These are phyloP conservation scores for Drosophila quadrilineata DNA, from an alignment of 1,140 invertebrate genomes.

Conservation along the genomic window DNA sequence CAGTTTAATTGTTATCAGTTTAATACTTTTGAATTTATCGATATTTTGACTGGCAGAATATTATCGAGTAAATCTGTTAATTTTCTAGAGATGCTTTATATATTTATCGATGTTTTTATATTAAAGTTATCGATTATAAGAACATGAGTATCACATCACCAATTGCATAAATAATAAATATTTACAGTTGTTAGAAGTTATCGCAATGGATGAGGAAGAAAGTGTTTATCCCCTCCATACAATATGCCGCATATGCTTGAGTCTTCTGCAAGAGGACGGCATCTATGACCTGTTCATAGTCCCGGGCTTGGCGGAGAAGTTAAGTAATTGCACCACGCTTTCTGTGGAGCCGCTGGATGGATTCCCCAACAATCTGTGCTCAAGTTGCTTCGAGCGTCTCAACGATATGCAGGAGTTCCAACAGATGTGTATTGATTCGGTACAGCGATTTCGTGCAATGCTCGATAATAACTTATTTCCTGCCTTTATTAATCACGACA, in stretches of 20 bases:
- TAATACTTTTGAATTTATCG: too few species aligned
- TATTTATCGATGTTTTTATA: too few species aligned
- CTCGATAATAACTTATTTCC: conserved; percentile 19
- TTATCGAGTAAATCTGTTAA: too few species aligned
- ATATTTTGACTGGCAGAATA: too few species aligned
- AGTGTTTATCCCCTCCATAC: conserved; percentile 49
- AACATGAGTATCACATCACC: too few species aligned
- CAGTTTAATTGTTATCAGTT: too few species aligned
- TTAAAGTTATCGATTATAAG: too few species aligned
- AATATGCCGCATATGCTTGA: conserved; percentile 67
- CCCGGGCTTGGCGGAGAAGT: conserved; percentile 68
- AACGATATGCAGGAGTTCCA: conserved; percentile 74
- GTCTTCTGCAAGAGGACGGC: conserved; percentile 40
- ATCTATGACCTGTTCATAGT: conserved; percentile 62
- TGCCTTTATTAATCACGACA: too few species aligned
- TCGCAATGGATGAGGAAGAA: conserved; percentile 38
- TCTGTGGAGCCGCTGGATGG: conserved; percentile 70
- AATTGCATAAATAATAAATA: too few species aligned
- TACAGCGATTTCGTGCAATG: conserved; percentile 65
- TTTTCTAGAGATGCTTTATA: too few species aligned
- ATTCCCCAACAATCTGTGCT: conserved; percentile 64
- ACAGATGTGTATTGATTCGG: conserved; percentile 60
- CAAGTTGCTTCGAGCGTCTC: conserved; percentile 53
- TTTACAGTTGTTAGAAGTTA: background rate
- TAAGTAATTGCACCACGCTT: conserved; percentile 64